Percentiles rank a stretch among this genome's conserved stretches.
Conservation (phyloP, 2,888 invertebrate genomes). For the Ischnura elegans region DNA sequence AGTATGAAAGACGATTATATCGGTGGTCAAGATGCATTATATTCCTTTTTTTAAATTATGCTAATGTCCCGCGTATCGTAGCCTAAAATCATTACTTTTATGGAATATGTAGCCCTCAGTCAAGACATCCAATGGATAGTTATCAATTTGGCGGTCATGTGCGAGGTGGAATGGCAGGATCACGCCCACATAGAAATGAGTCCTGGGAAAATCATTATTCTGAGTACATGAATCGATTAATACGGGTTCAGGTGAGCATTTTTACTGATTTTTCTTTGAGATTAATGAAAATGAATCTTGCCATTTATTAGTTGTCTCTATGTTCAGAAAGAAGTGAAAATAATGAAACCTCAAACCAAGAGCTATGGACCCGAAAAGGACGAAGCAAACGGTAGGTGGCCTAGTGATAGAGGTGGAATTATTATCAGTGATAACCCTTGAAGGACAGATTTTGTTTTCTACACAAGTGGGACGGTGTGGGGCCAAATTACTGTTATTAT, state of each 20-base stretch:
- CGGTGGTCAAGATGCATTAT: too few species aligned
- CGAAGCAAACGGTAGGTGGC: background rate
- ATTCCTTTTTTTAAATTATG: too few species aligned
- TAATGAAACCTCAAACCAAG: background rate
- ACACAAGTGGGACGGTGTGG: too few species aligned
- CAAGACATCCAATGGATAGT: background rate
- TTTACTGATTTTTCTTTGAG: background rate
- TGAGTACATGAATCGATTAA: background rate
- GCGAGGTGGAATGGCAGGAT: background rate
- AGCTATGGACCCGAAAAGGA: background rate
- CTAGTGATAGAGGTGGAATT: background rate
- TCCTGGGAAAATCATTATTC: background rate
- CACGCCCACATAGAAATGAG: background rate
- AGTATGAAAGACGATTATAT: too few species aligned
- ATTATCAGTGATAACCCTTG: background rate
- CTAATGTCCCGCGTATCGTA: too few species aligned
- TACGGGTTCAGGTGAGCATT: background rate
- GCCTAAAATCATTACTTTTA: too few species aligned
- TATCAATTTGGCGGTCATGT: background rate
- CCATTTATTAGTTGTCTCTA: background rate
- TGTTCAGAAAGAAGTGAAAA: background rate
- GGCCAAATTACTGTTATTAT: too few species aligned
- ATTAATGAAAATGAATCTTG: background rate
- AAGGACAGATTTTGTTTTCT: background rate
- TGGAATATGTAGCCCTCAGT: too few species aligned